phyloP scores from a whole-genome alignment of 1,140 invertebrate genomes.

The Sinonovacula constricta region DNA sequence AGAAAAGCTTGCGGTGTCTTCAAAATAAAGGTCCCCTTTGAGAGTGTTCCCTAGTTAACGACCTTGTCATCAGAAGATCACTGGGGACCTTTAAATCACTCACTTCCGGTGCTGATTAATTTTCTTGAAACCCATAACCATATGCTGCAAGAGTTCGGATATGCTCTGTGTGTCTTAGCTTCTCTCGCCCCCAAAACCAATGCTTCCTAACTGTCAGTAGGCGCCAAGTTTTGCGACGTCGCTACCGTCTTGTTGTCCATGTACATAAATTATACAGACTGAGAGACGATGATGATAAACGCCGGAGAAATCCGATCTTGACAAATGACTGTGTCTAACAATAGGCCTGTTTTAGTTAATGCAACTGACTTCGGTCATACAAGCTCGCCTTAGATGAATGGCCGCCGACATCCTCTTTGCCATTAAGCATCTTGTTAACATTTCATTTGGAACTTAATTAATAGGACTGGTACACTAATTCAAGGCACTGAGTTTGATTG shows the following conservation, averaged over 20 bases:
- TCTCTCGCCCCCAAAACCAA: background rate
- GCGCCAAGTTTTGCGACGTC: slow-evolving; percentile 25
- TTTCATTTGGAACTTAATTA: too few species aligned
- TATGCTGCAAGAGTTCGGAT: slow-evolving; percentile 4
- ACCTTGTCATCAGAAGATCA: background rate
- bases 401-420: too few species aligned
- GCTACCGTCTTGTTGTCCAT: background rate
- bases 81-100: slow-evolving; percentile 31
- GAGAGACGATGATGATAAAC: slow-evolving; percentile 23
- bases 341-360: too few species aligned
- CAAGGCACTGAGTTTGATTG: too few species aligned
- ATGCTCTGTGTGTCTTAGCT: too few species aligned
- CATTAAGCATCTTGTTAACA: too few species aligned
- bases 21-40: too few species aligned
- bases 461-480: too few species aligned
- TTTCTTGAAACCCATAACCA: slow-evolving; percentile 19
- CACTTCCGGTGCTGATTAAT: slow-evolving; percentile 39
- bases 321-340: slow-evolving; percentile 52
- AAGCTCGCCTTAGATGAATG: too few species aligned
- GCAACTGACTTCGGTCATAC: too few species aligned
- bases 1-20: too few species aligned
- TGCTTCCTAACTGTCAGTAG: slow-evolving; percentile 23
- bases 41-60: too few species aligned
- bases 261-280: slow-evolving; percentile 29
- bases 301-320: slow-evolving; percentile 39